Evolutionary conservation across 2,888 invertebrate genomes (phyloP).

Genomic region (Papilio gigon): DNA sequence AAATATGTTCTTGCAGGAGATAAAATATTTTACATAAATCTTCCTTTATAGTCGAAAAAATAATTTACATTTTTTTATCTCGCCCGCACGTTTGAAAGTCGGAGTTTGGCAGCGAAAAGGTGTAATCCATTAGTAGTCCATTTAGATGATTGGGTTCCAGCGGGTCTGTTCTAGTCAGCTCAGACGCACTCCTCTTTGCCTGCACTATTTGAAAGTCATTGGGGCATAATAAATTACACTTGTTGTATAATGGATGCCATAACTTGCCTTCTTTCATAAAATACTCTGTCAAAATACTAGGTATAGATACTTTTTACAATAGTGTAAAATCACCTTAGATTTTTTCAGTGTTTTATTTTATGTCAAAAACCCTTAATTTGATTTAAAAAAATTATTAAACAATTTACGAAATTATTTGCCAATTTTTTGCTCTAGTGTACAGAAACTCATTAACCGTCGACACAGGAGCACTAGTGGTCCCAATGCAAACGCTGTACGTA

Average conservation of each 20-base stretch:
- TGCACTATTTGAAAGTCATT: constrained; percentile 20
- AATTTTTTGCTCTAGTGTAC: neutral
- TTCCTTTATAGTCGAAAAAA: neutral
- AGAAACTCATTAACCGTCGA: constrained; percentile 2
- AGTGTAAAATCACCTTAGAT: no score
- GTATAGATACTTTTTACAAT: no score
- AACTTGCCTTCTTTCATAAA: neutral
- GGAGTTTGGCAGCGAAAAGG: constrained; percentile 31
- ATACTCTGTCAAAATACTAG: neutral
- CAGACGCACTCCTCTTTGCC: neutral
- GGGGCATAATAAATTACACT: constrained; percentile 10
- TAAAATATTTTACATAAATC: neutral
- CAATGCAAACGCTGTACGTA: constrained; percentile 18
- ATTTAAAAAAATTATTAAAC: neutral
- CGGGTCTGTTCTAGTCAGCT: constrained; percentile 22
- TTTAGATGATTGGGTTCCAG: constrained; percentile 32
- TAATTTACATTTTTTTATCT: constrained; percentile 16
- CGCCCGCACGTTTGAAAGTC: constrained; percentile 19
- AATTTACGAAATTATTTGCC: neutral
- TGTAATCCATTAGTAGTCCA: constrained; percentile 37
- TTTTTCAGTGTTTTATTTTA: no score
- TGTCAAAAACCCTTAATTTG: neutral
- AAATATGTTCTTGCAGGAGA: neutral
- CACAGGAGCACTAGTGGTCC: constrained; percentile 5
- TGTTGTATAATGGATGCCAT: neutral